Base-by-base conservation (phyloP, 2,113 vertebrate genomes). In the Boulengeromyrus knoepffleri region DNA sequence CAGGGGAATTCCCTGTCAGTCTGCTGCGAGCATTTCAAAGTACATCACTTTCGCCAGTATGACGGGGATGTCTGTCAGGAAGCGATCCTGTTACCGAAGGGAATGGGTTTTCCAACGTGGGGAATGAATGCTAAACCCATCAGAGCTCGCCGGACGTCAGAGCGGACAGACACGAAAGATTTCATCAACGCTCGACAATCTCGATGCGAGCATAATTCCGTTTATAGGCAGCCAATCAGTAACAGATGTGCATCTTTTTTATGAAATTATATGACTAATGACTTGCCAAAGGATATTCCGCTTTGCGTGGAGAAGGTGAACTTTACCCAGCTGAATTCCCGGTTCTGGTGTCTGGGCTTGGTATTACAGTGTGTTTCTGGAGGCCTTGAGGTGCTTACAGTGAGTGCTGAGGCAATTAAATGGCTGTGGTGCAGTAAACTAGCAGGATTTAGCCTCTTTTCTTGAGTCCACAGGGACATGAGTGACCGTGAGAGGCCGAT, bases 101-200 rank as follows among this genome's bases (percentile, higher is more conserved):
- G 90, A 91, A 93, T 91, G 0, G 9, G 46, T 91, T 90, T 91
- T 90, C 90, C 92, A 91, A 70, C 70, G 74, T 42, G 84, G 77
- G 88, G 27, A 47, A 49, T 88, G 49, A 27, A 90, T 89, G 91
- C 17, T 92, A 88, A 45, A 91, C 7, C 56, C 58, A 92, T 91
- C 91, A 90, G 56, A 39, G n/a, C 46, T 36, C 24, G 86, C n/a
- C 27, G 86, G 80, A 90, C 50, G 17, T 45, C 46, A 77, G 83
- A 83, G 86, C 19, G 13, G 10, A 19, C 56, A 49, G 47, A 87
- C 27, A 21, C 2, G 21, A 46, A 91, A 53, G 31, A 21, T 88
- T 62, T 49, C 21, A 45, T 31, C 50, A 24, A 10, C 27, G 83
- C 3, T 70, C 10, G n/a, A 70, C 83, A 53, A 52, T 46, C 56